Evolutionary conservation across 2,888 invertebrate species (phyloP).

Genomic region (Eupithecia tripunctaria): DNA sequence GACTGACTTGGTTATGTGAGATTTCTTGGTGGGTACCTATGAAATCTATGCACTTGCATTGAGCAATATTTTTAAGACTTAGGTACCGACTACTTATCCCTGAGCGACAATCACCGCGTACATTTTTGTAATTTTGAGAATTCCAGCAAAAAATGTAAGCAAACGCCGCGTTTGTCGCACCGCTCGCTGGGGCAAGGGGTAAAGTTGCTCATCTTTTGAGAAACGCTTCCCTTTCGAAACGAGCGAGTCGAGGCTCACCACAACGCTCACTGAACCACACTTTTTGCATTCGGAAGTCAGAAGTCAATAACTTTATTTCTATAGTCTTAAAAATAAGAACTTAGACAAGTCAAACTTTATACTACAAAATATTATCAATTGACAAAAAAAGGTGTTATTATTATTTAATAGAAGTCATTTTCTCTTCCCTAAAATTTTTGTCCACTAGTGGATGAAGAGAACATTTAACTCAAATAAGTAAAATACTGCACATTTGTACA

Average conservation of each 20-base stretch:
- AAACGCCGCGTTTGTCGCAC: background rate
- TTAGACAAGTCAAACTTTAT: too few species aligned
- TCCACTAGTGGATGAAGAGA: too few species aligned
- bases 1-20: background rate
- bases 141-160: background rate
- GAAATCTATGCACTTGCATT: background rate
- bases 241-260: constrained; percentile 1
- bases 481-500: constrained; percentile 34
- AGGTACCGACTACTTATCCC: background rate
- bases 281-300: background rate
- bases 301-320: too few species aligned
- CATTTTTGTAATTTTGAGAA: background rate
- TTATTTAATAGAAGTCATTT: too few species aligned
- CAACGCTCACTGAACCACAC: constrained; percentile 5
- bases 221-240: background rate
- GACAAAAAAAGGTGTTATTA: too few species aligned
- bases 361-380: too few species aligned
- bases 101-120: background rate
- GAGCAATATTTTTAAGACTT: background rate
- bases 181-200: background rate
- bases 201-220: background rate
- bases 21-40: background rate
- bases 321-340: too few species aligned
- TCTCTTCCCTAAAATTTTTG: too few species aligned
- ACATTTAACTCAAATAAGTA: background rate